Evolutionary conservation across 2,113 vertebrate genomes (phyloP).

Genomic region (Carassius auratus): DNA sequence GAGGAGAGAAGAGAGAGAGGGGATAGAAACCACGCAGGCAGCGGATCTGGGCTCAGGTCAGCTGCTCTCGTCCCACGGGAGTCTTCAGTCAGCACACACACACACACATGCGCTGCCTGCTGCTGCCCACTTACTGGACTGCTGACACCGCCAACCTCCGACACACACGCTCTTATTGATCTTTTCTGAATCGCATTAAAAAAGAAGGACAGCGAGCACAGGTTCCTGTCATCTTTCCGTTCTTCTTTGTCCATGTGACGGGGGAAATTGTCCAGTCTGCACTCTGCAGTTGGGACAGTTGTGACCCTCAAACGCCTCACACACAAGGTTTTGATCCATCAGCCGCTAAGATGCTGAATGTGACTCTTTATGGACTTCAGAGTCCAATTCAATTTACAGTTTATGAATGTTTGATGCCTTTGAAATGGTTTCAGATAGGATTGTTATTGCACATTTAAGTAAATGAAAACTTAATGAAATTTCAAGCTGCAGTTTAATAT

Average conservation of each 20-base stretch:
- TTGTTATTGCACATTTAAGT: background rate
- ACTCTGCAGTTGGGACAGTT: background rate
- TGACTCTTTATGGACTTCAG: background rate
- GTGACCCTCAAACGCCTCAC: background rate
- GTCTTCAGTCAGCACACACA: slow-evolving; percentile 43
- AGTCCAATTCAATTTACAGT: background rate
- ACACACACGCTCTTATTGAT: background rate
- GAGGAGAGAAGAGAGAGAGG: slow-evolving; percentile 8
- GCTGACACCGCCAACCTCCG: slow-evolving; percentile 23
- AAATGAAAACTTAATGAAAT: background rate
- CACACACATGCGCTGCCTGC: background rate
- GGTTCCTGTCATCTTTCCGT: background rate
- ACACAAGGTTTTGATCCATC: background rate
- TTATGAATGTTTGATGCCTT: background rate
- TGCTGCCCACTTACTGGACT: slow-evolving; percentile 31
- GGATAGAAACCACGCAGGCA: background rate
- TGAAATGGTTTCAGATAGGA: background rate
- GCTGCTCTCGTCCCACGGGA: slow-evolving; percentile 31
- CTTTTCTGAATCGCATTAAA: background rate
- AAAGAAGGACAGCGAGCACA: background rate
- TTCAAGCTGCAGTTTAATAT: too few relatives aligned
- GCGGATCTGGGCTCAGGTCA: slow-evolving; percentile 10
- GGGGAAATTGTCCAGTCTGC: background rate
- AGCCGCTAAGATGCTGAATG: background rate
- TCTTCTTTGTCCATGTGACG: background rate